Base-by-base conservation (phyloP, 2,888 invertebrate species). In the Patella pellucida region DNA sequence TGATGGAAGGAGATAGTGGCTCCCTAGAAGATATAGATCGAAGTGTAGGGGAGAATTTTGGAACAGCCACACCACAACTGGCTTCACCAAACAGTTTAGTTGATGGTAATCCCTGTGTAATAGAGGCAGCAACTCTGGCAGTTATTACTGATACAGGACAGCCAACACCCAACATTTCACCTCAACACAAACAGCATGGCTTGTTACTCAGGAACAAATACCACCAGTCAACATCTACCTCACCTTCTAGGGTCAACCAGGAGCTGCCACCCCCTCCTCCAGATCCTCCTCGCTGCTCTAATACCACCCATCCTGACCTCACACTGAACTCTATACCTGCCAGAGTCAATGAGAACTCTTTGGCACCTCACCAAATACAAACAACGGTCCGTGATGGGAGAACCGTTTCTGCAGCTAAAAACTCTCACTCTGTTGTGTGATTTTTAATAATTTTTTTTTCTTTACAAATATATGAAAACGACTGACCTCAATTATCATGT, bases 11-110 rank as follows among this genome's bases (percentile, higher is more conserved):
- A 51, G 71, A 50, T 11, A 62, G 62, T 62, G 71, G 27, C 2
- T 82, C 82, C 23, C 79, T 84, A 15, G 84, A 84, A 31, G 82
- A 81, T 70, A 85, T 85, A 27, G 83, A 85, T 69, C 79, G 75
- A 71, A 84, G 82, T 72, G 73, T 72, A 23, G 62, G 12, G 23
- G 19, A 62, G 19, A 19, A 19, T 23, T 14, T 23, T 23, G 23
- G 19, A 62, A 23, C 62, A 62, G 62, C 62, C 19, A 62, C 62
- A 12, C 19, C 62, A 62, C 19, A 19, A 62, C 19, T 62, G 19
- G 19, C 19, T 62, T 23, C 62, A 23, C 62, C 62, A 62, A 62
- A 19, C 62, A 62, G 19, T 23, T 23, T 11, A 23, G 23, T 19
- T 62, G 62, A 62, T 62, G 62, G 62, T 62, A 23, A 62, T 19